A percentile compares a stretch with the other conserved stretches of the same genome.
Evolutionary conservation across 37 sponge, comb jelly and placozoan genomes (phyloP).

Genomic region (Ephydatia muelleri): DNA sequence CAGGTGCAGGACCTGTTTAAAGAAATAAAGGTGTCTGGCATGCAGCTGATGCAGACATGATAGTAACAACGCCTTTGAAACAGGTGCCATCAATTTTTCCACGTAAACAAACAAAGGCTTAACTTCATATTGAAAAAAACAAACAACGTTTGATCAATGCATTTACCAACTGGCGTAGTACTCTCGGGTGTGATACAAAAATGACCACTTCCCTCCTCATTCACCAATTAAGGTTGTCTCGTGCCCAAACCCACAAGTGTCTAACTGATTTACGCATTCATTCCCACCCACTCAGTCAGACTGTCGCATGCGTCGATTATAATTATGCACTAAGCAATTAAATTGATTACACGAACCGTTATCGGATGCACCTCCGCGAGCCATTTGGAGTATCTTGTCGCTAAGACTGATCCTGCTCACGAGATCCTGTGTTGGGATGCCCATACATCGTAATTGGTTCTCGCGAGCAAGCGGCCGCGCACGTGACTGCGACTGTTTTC

Average conservation of each 20-base stretch:
- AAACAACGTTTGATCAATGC: no score
- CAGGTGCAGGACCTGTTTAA: conserved; percentile 31
- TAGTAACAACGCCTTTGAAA: not conserved
- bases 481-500: not conserved
- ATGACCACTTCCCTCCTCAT: no score
- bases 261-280: no score
- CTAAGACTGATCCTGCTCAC: conserved; percentile 41
- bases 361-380: conserved; percentile 56
- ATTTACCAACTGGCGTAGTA: no score
- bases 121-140: no score
- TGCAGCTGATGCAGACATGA: not conserved
- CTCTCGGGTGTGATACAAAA: no score
- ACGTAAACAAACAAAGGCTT: no score
- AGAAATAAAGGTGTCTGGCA: not conserved
- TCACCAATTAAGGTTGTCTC: no score
- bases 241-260: no score
- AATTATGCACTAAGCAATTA: no score
- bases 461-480: not conserved
- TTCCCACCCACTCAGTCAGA: no score
- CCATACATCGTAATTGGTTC: not conserved
- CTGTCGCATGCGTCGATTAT: no score
- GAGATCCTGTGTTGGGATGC: conserved; percentile 35
- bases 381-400: conserved; percentile 55
- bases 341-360: conserved; percentile 41
- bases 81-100: not conserved